phyloP scores from a whole-genome alignment of 1,140 invertebrate genomes.

The Alviniconcha marisindica region DNA sequence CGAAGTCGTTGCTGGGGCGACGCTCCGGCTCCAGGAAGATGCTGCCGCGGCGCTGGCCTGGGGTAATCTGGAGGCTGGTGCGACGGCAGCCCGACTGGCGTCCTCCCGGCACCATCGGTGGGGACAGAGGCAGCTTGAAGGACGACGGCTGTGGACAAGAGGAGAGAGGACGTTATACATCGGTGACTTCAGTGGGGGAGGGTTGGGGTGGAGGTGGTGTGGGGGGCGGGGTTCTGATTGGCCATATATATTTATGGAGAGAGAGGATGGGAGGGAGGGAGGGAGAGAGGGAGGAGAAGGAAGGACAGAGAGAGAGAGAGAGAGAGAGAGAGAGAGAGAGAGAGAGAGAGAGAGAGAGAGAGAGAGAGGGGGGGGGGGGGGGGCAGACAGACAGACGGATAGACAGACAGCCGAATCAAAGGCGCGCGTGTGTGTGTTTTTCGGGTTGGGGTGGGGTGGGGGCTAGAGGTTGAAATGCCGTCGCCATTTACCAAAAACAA shows the following conservation, averaged over 20 bases:
- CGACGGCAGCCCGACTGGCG: no score
- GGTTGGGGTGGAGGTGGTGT: neutral
- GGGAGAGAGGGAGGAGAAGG: slow-evolving; percentile 5
- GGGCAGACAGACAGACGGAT: neutral
- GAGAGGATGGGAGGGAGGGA: neutral
- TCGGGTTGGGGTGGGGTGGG: no score
- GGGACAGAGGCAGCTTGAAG: no score
- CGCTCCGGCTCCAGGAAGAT: slow-evolving; percentile 47
- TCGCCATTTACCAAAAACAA: no score
- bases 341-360: neutral
- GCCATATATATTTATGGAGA: neutral
- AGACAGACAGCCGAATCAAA: neutral
- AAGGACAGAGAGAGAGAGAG: no score
- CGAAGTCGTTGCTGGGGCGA: neutral
- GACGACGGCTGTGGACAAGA: no score
- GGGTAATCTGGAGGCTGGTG: neutral
- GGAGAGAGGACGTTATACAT: neutral
- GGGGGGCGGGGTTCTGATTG: no score
- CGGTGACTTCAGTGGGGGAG: no score
- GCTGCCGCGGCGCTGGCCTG: slow-evolving; percentile 34
- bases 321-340: neutral
- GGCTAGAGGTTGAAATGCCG: no score
- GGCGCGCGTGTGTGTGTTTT: no score
- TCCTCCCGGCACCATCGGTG: no score
- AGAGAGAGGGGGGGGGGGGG: neutral